Evolutionary conservation across 2,888 invertebrate genomes (phyloP), one percentile per base, ranked within the genome.

Genomic region (Drosophila melanosoma): DNA sequence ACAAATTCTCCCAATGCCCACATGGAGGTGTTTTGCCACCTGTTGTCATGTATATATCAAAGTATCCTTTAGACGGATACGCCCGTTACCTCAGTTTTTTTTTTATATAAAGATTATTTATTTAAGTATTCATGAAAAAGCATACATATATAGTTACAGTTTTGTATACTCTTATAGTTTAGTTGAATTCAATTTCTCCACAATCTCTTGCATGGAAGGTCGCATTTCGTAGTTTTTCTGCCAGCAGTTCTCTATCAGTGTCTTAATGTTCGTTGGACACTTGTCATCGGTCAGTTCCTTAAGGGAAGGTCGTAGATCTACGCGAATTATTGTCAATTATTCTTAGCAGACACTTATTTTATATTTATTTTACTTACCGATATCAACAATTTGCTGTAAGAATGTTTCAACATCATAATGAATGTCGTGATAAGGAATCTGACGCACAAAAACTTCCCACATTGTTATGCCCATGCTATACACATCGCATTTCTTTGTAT

Each of bases 211-310:
- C 20, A 1, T 45, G 20, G 45, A 20, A 20, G 45, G 45, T 45
- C 45, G 45, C 7, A 0, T 1, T 7, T 0, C 1, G 1, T 20
- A 0, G 0, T 7, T 0, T 12, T 20, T 12, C 1, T 7, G 3
- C 45, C 12, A 45, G 45, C 45, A 20, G 3, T 12, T 12, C 20
- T 7, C 0, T 20, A 45, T 45, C 1, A 45, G 12, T 45, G 0
- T 7, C 20, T 45, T 12, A 45, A 45, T 45, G 45, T 45, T 20
- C 12, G 0, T 3, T 10, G 45, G 45, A 20, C 45, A 45, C 3
- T 45, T 1, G 45, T 3, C 1, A 3, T 20, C 1, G 7, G 12
- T 12, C 45, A 45, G 20, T 12, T 12, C 45, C 20, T 1, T 0
- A 7, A 7, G 3, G 20, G 12, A 12, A 20, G 45, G 45, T 20